Percentiles rank a stretch among this genome's conserved stretches.
These are phyloP conservation scores for Hafferia zeledoni DNA, from an alignment of 2,797 vertebrate species.

Conservation along the genomic window DNA sequence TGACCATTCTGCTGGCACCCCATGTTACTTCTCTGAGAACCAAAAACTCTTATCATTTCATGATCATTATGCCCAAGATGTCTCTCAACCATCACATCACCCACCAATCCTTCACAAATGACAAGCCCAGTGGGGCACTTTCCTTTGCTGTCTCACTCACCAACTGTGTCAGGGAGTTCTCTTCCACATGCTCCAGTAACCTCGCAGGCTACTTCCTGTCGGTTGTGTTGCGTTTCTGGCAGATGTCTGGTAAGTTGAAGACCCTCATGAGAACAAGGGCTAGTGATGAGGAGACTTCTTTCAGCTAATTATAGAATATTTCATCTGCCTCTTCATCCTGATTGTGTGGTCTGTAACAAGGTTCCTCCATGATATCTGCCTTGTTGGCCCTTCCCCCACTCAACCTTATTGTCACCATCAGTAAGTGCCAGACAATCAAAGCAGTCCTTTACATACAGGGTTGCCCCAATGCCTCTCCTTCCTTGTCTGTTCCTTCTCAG, in stretches of 20 bases:
- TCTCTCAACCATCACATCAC: background rate
- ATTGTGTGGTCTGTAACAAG: background rate
- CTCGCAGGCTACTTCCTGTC: background rate
- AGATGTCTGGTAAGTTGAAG: background rate
- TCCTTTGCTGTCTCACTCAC: background rate
- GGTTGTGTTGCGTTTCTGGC: background rate
- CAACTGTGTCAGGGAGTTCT: background rate
- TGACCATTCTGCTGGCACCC: background rate
- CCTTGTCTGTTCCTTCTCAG: background rate
- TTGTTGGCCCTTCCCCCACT: background rate
- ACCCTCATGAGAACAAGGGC: background rate
- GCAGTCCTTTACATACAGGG: background rate
- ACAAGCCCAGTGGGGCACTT: background rate
- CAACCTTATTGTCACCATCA: background rate
- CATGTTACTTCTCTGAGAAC: background rate
- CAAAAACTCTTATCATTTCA: background rate
- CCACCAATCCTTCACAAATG: background rate
- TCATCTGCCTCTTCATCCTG: background rate
- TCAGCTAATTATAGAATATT: background rate
- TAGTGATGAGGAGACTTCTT: background rate
- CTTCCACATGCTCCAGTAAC: background rate
- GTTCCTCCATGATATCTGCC: background rate
- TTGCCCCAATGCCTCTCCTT: background rate
- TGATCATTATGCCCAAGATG: background rate
- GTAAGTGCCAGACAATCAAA: background rate